A percentile compares a stretch with the other conserved stretches of the same genome.
phyloP scores from a whole-genome alignment of 2,888 invertebrate genomes.

The Drosophila meridiana region DNA sequence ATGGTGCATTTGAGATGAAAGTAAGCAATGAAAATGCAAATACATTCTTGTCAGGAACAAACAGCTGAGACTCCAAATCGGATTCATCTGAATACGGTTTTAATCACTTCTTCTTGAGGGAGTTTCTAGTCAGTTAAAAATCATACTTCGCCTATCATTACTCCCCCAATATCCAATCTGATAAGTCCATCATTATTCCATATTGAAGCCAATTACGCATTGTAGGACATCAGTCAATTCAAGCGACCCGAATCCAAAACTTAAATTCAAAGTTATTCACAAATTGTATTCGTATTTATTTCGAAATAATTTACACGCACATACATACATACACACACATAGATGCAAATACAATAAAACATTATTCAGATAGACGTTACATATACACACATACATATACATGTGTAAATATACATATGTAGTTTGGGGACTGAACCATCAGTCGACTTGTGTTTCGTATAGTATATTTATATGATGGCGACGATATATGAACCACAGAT shows the following conservation, averaged over 20 bases:
- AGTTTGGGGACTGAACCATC: conserved; percentile 18
- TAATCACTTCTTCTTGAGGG: no score
- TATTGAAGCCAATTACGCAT: not conserved
- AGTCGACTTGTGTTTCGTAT: conserved; percentile 24
- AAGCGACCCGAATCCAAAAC: not conserved
- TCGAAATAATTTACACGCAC: conserved; percentile 72
- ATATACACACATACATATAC: conserved; percentile 21
- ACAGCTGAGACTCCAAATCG: no score
- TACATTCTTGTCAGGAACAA: no score
- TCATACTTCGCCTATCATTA: no score
- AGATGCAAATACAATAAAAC: conserved; percentile 61
- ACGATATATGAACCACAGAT: conserved; percentile 3
- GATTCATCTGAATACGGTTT: no score
- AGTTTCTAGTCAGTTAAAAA: no score
- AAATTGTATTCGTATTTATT: conserved; percentile 58
- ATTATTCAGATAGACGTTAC: conserved; percentile 54
- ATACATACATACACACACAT: conserved; percentile 67
- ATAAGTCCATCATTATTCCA: not conserved
- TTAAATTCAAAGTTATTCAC: not conserved
- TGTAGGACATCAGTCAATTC: no score
- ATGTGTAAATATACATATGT: conserved; percentile 12
- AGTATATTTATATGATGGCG: conserved; percentile 1
- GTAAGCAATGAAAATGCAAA: no score
- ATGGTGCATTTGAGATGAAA: no score
- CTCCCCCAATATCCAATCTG: not conserved